Evolutionary conservation across 2,888 invertebrate genomes (phyloP).

Genomic region (Microctonus brassicae): DNA sequence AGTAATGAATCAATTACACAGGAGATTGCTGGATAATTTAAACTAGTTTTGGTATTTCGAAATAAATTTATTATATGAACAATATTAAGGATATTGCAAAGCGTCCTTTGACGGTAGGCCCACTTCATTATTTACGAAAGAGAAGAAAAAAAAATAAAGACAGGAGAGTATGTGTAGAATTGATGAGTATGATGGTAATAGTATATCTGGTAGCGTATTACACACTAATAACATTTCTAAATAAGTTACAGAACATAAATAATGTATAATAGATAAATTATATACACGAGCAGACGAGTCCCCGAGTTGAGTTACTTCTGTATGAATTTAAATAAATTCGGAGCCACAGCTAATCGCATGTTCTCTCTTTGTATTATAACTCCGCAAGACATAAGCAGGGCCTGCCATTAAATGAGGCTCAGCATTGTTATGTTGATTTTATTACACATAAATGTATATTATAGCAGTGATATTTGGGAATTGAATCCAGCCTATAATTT

Average conservation of each 20-base stretch:
- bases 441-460: constrained; percentile 39
- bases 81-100: constrained; percentile 55
- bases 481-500: constrained; percentile 49
- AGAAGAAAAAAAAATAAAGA: constrained; percentile 36
- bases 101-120: constrained; percentile 52
- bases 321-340: constrained; percentile 27
- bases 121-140: constrained; percentile 46
- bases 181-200: constrained; percentile 30
- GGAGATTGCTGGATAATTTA: background rate
- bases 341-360: constrained; percentile 32
- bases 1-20: background rate
- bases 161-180: constrained; percentile 24
- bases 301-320: constrained; percentile 30
- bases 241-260: constrained; percentile 34
- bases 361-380: constrained; percentile 29
- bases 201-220: constrained; percentile 36
- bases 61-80: constrained; percentile 65
- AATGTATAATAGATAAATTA: constrained; percentile 41
- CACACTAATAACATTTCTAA: constrained; percentile 38
- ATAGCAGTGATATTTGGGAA: constrained; percentile 32
- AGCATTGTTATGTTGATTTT: constrained; percentile 46
- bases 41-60: constrained; percentile 46
- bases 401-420: constrained; percentile 54
- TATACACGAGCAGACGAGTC: constrained; percentile 43
- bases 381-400: constrained; percentile 43